phyloP scores from a whole-genome alignment of 2,113 vertebrate species.

The Datnioides undecimradiatus region DNA sequence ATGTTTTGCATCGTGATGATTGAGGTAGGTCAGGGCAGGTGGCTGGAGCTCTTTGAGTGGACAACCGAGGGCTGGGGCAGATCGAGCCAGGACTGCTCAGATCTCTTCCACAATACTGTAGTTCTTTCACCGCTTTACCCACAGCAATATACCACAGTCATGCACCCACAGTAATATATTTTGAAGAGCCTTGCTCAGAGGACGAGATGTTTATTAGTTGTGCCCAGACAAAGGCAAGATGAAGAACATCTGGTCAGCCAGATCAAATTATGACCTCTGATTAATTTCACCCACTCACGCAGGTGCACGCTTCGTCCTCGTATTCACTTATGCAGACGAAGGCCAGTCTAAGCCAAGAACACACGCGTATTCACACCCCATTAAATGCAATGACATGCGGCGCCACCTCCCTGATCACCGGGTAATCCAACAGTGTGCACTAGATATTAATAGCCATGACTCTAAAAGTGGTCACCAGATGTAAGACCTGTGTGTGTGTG shows the following conservation, averaged over 20 bases:
- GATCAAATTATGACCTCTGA: background rate
- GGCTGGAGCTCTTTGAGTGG: too few species aligned
- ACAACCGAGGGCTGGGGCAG: background rate
- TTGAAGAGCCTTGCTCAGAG: background rate
- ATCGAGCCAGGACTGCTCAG: background rate
- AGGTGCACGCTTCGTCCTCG: too few species aligned
- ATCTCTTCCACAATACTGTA: background rate
- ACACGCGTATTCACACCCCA: background rate
- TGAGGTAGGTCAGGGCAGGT: background rate
- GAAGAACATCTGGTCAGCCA: background rate
- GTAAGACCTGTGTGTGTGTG: background rate
- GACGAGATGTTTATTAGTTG: too few species aligned
- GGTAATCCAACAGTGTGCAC: background rate
- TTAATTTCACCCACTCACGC: too few species aligned
- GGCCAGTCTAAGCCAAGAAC: too few species aligned
- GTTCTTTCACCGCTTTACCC: background rate
- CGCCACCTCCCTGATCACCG: background rate
- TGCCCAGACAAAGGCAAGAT: too few species aligned
- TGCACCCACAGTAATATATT: background rate
- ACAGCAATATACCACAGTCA: too few species aligned
- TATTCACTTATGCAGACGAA: too few species aligned
- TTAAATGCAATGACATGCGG: background rate
- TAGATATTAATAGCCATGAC: background rate
- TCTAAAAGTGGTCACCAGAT: background rate
- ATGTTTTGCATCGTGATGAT: constrained; percentile 13